Evolutionary conservation across 2,888 invertebrate genomes (phyloP), one percentile per base, ranked within the genome.

Genomic region (Oligia strigilis): DNA sequence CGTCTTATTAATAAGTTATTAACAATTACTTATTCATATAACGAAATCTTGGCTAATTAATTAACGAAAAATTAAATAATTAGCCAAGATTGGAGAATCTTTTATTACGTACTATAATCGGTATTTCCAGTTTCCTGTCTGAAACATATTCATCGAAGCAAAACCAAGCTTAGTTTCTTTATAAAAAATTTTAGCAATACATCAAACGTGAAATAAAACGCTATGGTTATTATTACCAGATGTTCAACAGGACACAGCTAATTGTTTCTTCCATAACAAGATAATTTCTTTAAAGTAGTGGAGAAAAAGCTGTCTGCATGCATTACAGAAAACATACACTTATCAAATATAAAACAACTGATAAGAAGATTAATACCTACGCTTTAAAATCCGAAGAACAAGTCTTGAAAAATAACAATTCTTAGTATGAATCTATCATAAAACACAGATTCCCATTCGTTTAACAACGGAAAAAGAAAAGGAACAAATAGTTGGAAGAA

Each of bases 401-500:
- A 76, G 64, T 77, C 65, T 69, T 78, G 74, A 81, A 78, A 84
- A 85, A 87, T 76, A 74, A 67, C 84, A 74, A 74, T 72, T 77
- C 70, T 84, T 75, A 74, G 79, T 72, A 72, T 62, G 52, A 78
- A 83, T 83, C 69, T 87, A 36, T 74, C 80, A 84, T 64, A 77
- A 8, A 80, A 71, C 77, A 74, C 78, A 80, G 76, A 80, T 81
- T 85, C 72, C 52, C 49, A 70, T 76, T 79, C 65, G 72, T 78
- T 71, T 62, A 78, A 71, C 77, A 79, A 74, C n/a, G 71, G 29
- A 55, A 78, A 81, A 77, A 79, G 65, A 78, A 84, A 81, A 23
- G 73, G 46, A 77, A 85, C 76, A 85, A 83, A 85, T 88, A 86
- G 81, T 88, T 72, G 75, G 69, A 80, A 80, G 79, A 72, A 85